These are phyloP conservation scores for Delichon dasypus DNA, from an alignment of 2,797 vertebrate species.

Conservation along the genomic window DNA sequence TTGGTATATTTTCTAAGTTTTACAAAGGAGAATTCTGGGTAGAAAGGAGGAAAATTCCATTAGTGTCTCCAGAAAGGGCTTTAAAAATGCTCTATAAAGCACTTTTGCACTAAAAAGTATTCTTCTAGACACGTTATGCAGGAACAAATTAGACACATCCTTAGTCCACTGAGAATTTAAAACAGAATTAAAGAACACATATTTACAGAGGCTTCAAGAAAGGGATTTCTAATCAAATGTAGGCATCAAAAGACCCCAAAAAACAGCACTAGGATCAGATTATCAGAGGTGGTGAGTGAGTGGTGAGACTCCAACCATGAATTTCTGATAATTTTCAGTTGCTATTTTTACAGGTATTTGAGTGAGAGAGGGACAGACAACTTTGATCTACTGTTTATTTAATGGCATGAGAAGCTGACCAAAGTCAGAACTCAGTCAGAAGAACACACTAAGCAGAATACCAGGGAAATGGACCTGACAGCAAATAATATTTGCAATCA, in stretches of 20 bases:
- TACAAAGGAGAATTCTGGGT: neutral
- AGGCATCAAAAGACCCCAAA: rapidly evolving
- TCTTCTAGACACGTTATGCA: neutral
- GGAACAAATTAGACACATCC: constrained; percentile 1
- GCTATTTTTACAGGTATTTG: neutral
- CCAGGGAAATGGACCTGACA: neutral
- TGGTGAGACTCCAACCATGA: neutral
- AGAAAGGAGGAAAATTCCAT: constrained; percentile 42
- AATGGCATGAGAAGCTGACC: neutral
- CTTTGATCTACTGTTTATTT: neutral
- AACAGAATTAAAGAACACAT: constrained; percentile 5
- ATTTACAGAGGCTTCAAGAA: neutral
- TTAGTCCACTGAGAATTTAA: neutral
- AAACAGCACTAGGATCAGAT: neutral
- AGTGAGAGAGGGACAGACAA: neutral
- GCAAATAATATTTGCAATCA: neutral
- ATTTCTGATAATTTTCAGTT: neutral
- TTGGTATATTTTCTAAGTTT: constrained; percentile 21
- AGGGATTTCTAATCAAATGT: neutral
- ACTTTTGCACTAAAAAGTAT: neutral
- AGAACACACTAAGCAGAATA: neutral
- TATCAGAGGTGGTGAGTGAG: too few species aligned
- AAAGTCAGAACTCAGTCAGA: neutral
- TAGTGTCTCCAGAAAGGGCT: neutral
- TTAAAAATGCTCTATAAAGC: neutral